Base-by-base conservation (phyloP, 2,113 vertebrate genomes). In the Aegotheles bennettii region DNA sequence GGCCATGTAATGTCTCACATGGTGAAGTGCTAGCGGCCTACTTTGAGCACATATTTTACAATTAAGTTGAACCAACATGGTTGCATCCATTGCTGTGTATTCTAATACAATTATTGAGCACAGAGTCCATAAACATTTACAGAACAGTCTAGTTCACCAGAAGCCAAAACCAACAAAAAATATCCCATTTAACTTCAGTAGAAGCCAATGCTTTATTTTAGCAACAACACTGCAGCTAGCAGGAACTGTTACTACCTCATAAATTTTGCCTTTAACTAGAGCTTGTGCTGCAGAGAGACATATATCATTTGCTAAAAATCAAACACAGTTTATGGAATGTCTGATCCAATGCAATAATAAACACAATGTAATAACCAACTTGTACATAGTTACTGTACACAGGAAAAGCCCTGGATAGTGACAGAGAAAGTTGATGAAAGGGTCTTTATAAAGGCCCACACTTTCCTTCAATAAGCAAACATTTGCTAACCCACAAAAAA, bases 21-120 rank as follows among this genome's bases (percentile, higher is more conserved):
- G 20, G 48, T 70, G 68, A 81, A 84, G 71, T 84, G 50, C 71
- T 91, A 95, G 94, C 90, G 97, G 94, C 85, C 89, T 73, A 95
- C 71, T 56, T 92, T 80, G 89, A 95, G 83, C 83, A 92, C 63
- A 45, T 84, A 91, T 77, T 92, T 97, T 88, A 97, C 84, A 95
- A 74, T 78, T 86, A 97, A 90, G 92, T 73, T 80, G 50, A 97
- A 84, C 57, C 11, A 28, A 95, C 70, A 84, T 35, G 78, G 88
- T 92, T 91, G 92, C 93, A 54, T 42, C 84, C 89, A 87, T 94
- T 75, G 94, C 87, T 60, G 5, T 73, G 64, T 91, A 91, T 69
- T 96, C 64, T 84, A 92, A 73, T 53, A 94, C 33, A 92, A 89
- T 88, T 87, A 95, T 77, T 70, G 79, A 96, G 87, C 89, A 86